Evolutionary conservation across 2,797 vertebrate genomes (phyloP).

Genomic region (Cirrhinus molitorella): DNA sequence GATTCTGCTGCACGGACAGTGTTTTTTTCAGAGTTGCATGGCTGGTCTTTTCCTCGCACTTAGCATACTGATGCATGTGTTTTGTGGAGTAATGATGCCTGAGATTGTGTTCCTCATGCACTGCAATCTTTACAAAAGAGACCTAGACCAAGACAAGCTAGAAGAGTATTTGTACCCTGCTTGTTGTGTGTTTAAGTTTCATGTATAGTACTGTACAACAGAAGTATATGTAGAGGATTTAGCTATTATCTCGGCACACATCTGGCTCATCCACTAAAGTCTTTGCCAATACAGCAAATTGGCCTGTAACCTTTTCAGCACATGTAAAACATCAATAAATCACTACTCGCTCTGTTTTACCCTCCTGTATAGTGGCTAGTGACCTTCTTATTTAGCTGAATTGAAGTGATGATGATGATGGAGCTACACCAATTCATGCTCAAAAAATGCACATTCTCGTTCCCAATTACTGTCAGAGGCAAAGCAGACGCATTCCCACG

Average conservation of each 20-base stretch:
- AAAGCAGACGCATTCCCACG: background rate
- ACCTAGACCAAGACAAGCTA: background rate
- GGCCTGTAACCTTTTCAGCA: constrained; percentile 23
- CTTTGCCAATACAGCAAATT: constrained; percentile 9
- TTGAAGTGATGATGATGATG: background rate
- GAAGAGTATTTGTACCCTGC: background rate
- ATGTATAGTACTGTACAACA: background rate
- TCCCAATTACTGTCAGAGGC: constrained; percentile 27
- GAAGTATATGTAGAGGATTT: background rate
- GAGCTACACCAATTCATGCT: background rate
- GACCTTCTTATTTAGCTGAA: constrained; percentile 13
- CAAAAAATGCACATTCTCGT: background rate
- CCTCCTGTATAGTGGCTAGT: background rate
- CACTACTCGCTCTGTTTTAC: background rate
- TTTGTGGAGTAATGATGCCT: background rate
- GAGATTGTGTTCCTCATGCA: background rate
- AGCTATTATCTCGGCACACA: background rate
- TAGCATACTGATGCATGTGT: background rate
- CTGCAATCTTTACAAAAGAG: background rate
- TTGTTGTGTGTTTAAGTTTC: background rate
- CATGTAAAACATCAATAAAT: constrained; percentile 37
- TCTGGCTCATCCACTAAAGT: background rate
- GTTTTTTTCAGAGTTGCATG: background rate
- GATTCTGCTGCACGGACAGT: background rate
- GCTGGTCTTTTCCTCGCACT: background rate